These are phyloP conservation scores for Phymanthus crucifer DNA, from an alignment of 92 coral and sea anemone genomes.

Conservation along the genomic window DNA sequence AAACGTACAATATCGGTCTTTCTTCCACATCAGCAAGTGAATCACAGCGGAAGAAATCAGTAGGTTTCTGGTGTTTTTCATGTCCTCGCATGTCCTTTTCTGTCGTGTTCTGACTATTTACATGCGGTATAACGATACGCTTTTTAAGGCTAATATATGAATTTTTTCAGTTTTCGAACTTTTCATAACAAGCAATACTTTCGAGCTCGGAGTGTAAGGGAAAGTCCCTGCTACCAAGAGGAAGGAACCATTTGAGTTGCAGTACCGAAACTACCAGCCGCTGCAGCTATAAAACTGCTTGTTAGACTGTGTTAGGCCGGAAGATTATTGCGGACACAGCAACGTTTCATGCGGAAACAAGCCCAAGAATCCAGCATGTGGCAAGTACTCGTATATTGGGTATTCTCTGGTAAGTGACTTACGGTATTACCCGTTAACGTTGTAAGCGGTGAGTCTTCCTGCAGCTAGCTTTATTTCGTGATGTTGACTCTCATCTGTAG, in stretches of 20 bases:
- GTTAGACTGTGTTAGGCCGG: background rate
- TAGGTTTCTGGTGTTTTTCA: too few relatives aligned
- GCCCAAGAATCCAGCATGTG: background rate
- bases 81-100: background rate
- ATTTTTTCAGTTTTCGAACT: background rate
- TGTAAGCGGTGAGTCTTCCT: too few relatives aligned
- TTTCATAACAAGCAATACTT: background rate
- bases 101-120: background rate
- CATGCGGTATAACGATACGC: background rate
- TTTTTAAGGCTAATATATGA: background rate
- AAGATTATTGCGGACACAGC: background rate
- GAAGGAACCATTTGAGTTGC: too few relatives aligned
- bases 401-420: background rate
- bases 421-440: background rate
- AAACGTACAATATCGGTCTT: too few relatives aligned
- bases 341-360: slow-evolving; percentile 8
- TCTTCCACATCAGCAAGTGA: too few relatives aligned
- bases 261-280: background rate
- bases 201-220: background rate
- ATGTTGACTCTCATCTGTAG: too few relatives aligned
- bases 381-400: background rate
- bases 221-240: background rate
- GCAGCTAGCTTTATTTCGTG: too few relatives aligned
- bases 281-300: background rate
- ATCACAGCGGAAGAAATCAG: too few relatives aligned